Base-by-base conservation (phyloP, 2,888 invertebrate species). In the Tetragonula carbonaria region DNA sequence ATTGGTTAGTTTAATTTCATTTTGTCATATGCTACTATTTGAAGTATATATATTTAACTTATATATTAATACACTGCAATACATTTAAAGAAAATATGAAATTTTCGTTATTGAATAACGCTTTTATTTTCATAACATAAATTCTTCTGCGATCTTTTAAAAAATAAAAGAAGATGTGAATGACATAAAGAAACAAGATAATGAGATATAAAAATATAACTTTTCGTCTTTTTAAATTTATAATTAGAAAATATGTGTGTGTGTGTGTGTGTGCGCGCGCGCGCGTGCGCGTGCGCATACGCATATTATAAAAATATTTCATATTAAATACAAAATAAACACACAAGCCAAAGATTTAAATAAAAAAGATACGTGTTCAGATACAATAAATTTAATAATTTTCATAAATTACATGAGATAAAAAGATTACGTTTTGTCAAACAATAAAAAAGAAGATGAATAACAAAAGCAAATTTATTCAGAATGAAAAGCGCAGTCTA, bases 371-470 rank as follows among this genome's bases (percentile, higher is more conserved):
- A 33, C 33, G 53, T 53, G n/a, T 59, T 75, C 18, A 38, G 33
- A 57, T 76, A 55, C 21, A 66, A 21, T 77, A 62, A 51, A 62
- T 76, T 79, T 71, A 33, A 77, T 80, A n/a, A 45, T 33, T 66
- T 77, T 62, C 79, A 67, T 38, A 74, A 1, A 59, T 78, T 81
- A 78, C 66, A 77, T 71, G 33, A 50, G 21, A 33, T 13, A 50
- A 51, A 70, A 65, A 33, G 21, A 68, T 73, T 67, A 63, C 38
- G 28, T 38, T 62, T 82, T 55, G 78, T 33, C 53, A 67, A 74
- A 16, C 3, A 23, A 23, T 23, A 70, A 63, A 23, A n/a, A 28
- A 38, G 55, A 50, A 13, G 23, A 28, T 38, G 38, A 75, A 63
- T 55, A 38, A 86, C n/a, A 18, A 71, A 74, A 33, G 59, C 18